A percentile compares a stretch with the other conserved stretches of the same genome.
Conservation (phyloP, 2,888 invertebrate species). For the Cylindroiulus punctatus region DNA sequence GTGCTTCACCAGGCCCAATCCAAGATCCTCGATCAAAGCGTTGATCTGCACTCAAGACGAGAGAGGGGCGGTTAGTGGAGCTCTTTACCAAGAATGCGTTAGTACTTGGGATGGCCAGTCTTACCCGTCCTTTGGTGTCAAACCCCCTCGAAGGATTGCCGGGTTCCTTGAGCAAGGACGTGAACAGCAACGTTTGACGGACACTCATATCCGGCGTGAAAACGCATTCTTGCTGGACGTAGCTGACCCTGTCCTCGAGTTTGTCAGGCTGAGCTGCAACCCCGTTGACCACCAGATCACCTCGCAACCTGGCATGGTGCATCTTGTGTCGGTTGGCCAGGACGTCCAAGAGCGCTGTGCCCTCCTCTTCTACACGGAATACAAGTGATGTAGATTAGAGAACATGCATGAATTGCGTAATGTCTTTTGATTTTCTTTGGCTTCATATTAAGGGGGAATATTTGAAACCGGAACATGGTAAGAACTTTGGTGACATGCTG, state of each 20-base stretch:
- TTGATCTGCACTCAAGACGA: slow-evolving; percentile 74
- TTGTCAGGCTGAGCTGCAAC: slow-evolving; percentile 79
- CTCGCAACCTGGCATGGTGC: slow-evolving; percentile 70
- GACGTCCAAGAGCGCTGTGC: slow-evolving; percentile 84
- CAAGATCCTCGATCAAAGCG: slow-evolving; percentile 88
- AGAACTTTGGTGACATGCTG: too few species aligned
- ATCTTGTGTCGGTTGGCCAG: slow-evolving; percentile 78
- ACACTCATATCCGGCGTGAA: slow-evolving; percentile 89
- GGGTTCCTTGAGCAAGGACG: slow-evolving; percentile 77
- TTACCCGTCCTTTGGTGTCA: slow-evolving; percentile 79
- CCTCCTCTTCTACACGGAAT: slow-evolving; percentile 72
- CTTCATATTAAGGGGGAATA: too few species aligned
- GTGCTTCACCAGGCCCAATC: slow-evolving; percentile 87
- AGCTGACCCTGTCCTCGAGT: slow-evolving; percentile 78
- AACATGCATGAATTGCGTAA: slow-evolving; percentile 22
- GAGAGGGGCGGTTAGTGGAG: not conserved
- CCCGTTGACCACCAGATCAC: slow-evolving; percentile 88
- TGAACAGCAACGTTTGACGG: slow-evolving; percentile 86
- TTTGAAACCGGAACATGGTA: too few species aligned
- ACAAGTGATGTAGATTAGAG: not conserved
- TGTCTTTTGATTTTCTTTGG: too few species aligned
- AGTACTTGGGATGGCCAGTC: slow-evolving; percentile 59
- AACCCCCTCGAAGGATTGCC: slow-evolving; percentile 69
- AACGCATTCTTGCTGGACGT: slow-evolving; percentile 78
- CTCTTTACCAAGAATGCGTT: not conserved